These are phyloP conservation scores for Pristionchus mayeri DNA, from an alignment of 2,888 invertebrate species.

Conservation along the genomic window DNA sequence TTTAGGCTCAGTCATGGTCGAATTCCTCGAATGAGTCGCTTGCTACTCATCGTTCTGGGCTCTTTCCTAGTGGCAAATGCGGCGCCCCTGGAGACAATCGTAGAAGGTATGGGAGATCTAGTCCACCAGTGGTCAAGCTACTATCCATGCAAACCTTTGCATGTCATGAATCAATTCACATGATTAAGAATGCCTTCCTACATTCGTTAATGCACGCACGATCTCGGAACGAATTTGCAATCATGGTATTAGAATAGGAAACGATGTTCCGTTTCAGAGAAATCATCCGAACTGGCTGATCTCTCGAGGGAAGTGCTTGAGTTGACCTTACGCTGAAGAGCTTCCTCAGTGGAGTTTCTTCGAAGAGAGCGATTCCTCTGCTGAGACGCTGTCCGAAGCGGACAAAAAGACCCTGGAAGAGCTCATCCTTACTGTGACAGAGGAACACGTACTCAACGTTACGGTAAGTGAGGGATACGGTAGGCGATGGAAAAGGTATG, in stretches of 20 bases:
- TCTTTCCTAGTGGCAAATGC: background rate
- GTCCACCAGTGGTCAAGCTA: too few species aligned
- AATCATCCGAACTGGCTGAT: background rate
- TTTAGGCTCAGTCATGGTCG: background rate
- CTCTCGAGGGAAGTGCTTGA: background rate
- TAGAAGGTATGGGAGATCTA: background rate
- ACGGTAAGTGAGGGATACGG: conserved; percentile 17
- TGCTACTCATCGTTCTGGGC: background rate
- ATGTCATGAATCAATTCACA: too few species aligned
- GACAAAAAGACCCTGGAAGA: conserved; percentile 35
- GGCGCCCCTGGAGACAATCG: background rate
- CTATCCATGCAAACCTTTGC: too few species aligned
- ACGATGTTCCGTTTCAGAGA: background rate
- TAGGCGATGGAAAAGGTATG: background rate
- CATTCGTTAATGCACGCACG: too few species aligned
- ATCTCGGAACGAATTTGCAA: too few species aligned
- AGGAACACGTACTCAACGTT: background rate
- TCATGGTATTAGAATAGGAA: too few species aligned
- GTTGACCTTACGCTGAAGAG: background rate
- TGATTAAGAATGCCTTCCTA: too few species aligned
- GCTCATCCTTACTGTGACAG: conserved; percentile 6
- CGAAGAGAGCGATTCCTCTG: background rate
- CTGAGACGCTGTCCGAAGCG: conserved; percentile 1
- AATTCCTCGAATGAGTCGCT: background rate
- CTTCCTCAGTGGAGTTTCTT: background rate